phyloP scores from a whole-genome alignment of 2,797 vertebrate species.

The Meriones psammophilus region DNA sequence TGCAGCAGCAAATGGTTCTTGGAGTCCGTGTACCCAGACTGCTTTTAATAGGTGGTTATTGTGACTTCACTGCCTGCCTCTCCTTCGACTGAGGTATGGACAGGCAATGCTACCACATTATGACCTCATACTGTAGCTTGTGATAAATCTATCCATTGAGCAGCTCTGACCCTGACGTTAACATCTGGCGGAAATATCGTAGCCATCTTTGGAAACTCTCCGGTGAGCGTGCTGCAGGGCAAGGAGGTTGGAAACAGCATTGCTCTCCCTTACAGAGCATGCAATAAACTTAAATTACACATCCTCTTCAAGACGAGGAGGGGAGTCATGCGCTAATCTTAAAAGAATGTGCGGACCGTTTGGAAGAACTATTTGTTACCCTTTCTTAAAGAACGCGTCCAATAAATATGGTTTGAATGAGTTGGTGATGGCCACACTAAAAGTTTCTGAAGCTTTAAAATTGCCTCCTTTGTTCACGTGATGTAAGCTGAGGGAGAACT shows the following conservation, averaged over 20 bases:
- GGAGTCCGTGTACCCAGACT: slow-evolving; percentile 52
- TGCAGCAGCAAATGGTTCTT: slow-evolving; percentile 49
- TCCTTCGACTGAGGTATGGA: slow-evolving; percentile 50
- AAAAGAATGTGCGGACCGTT: not conserved
- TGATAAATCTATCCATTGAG: not conserved
- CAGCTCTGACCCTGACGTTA: slow-evolving; percentile 17
- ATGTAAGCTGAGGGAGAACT: not conserved
- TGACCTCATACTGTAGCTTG: not conserved
- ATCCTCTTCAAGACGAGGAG: slow-evolving; percentile 12
- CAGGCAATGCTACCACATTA: not conserved
- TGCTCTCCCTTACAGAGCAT: not conserved
- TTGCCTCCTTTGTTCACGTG: not conserved
- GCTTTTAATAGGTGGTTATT: slow-evolving; percentile 38
- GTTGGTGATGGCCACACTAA: not conserved
- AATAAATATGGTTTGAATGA: slow-evolving; percentile 12
- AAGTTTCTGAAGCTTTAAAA: slow-evolving; percentile 30
- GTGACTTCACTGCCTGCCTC: not conserved
- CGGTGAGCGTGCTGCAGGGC: not conserved
- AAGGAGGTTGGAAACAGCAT: not conserved
- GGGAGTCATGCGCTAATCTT: slow-evolving; percentile 27
- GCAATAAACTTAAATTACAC: slow-evolving; percentile 46
- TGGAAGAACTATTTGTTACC: slow-evolving; percentile 57
- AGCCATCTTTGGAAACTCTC: not conserved
- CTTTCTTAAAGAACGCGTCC: slow-evolving; percentile 41
- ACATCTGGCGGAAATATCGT: not conserved